Evolutionary conservation across 2,797 vertebrate genomes (phyloP).

Genomic region (Neosilurus mollespiculum): DNA sequence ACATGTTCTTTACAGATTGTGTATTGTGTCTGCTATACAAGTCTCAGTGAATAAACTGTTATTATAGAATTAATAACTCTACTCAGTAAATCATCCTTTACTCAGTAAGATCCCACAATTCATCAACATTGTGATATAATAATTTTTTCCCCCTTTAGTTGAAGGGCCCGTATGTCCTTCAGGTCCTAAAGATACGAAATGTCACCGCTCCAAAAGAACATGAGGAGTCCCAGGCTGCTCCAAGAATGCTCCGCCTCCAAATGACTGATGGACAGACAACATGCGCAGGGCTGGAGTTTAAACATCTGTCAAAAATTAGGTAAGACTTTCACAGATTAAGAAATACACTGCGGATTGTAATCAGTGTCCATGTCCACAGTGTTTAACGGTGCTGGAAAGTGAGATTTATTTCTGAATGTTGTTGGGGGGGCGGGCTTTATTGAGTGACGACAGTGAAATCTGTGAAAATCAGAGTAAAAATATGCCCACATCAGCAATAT

Average conservation of each 20-base stretch:
- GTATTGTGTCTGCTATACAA: too few relatives aligned
- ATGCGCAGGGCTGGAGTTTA: constrained; percentile 90
- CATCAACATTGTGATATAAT: background rate
- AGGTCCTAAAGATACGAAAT: constrained; percentile 96
- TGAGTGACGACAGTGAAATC: background rate
- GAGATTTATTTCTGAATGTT: background rate
- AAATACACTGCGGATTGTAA: background rate
- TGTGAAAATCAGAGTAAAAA: background rate
- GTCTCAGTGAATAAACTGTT: background rate
- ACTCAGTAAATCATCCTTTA: background rate
- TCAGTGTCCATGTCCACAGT: too few relatives aligned
- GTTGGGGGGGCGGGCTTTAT: background rate
- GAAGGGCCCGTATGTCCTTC: constrained; percentile 93
- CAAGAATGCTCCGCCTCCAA: constrained; percentile 93
- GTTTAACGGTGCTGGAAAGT: background rate
- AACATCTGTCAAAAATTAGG: constrained; percentile 93
- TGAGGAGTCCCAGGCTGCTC: constrained; percentile 91
- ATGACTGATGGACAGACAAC: constrained; percentile 95
- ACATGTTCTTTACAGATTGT: too few relatives aligned
- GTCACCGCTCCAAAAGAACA: constrained; percentile 92
- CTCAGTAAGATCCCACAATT: background rate
- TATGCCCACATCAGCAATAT: background rate
- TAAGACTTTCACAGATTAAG: constrained; percentile 58
- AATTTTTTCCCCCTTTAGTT: constrained; percentile 69
- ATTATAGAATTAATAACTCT: too few relatives aligned